Conservation (phyloP, 2,797 vertebrate species). For the Phalanger gymnotis region DNA sequence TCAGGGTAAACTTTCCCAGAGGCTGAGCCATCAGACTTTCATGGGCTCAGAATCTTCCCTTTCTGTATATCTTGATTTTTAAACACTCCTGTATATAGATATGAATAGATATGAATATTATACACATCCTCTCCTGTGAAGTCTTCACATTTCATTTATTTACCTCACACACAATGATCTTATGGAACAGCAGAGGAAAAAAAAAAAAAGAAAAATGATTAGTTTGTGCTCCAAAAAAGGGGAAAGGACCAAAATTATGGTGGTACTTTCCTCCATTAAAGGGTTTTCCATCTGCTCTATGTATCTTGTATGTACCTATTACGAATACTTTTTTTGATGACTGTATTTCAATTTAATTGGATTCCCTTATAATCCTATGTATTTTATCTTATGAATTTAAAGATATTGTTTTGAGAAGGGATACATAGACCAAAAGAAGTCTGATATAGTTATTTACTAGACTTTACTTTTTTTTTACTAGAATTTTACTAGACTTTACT, state of each 20-base stretch:
- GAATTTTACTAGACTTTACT: no score
- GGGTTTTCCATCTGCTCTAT: neutral
- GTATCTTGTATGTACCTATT: neutral
- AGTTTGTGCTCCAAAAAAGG: neutral
- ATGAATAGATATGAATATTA: no score
- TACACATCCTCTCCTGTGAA: no score
- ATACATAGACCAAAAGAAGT: neutral
- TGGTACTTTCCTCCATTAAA: neutral
- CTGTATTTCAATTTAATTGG: neutral
- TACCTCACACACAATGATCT: no score
- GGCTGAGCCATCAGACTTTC: no score
- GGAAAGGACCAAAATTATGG: neutral
- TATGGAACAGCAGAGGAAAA: no score
- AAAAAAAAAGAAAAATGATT: neutral
- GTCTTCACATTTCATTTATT: no score
- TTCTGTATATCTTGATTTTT: no score
- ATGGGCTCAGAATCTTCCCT: no score
- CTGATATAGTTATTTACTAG: neutral
- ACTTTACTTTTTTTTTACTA: no score
- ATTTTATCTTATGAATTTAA: neutral
- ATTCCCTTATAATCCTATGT: neutral
- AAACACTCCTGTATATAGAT: no score
- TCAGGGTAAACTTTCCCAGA: no score
- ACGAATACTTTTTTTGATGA: neutral
- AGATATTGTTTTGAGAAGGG: neutral